Evolutionary conservation across 2,797 vertebrate species (phyloP), one percentile per base, ranked within the genome.

Genomic region (Syndactyla subalaris): DNA sequence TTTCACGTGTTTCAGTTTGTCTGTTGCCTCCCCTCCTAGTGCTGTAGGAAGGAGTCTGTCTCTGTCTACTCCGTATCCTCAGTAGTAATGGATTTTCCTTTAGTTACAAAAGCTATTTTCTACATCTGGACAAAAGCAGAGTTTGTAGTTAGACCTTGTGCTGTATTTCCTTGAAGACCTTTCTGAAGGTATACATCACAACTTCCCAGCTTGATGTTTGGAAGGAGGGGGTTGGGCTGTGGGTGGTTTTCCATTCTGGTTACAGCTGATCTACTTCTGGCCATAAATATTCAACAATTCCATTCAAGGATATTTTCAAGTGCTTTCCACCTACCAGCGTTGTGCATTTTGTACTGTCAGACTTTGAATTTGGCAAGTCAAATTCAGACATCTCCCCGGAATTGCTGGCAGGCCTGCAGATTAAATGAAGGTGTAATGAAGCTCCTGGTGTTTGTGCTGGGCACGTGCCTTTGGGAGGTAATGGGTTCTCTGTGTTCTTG

Each of bases 381-480:
- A 27, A 51, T 55, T 81, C 15, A 38, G 55, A 30, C 15, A 16
- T 24, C 43, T 70, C 51, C 29, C 12, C 23, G 29, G 49, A 46
- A 58, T 6, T 52, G 38, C 45, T 3, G 0, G 2, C 27, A 38
- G 57, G n/a, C 39, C 14, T 18, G 45, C 34, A 72, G 82, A 41
- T 80, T 55, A 94, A 92, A 66, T 89, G 58, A 88, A 94, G 92
- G 73, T 86, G 83, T 87, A 51, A 85, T 43, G 74, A 67, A 95
- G 85, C 84, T 95, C 62, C 83, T 95, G 95, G 94, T 57, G 9
- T 14, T 20, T 45, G 29, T 97, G 87, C 95, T 96, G 97, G 93
- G 82, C 93, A 92, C 84, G 80, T 93, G 78, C 94, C 71, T 43
- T 52, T 68, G 55, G 29, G 70, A 85, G 80, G 73, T 73, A 16